Conservation (phyloP, 2,113 vertebrate species). For the Rhinoderma darwinii region DNA sequence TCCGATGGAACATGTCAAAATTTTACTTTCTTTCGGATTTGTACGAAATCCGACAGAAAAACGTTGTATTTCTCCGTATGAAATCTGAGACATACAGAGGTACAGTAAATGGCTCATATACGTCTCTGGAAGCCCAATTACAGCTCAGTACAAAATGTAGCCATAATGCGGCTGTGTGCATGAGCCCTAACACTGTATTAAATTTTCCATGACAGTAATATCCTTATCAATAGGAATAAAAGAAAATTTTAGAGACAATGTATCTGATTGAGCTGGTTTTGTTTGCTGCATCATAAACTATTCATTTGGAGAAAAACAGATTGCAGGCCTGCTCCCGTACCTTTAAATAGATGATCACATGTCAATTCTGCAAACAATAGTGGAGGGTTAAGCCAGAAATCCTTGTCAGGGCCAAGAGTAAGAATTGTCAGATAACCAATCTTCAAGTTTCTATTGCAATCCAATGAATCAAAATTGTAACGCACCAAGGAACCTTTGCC, state of each 20-base stretch:
- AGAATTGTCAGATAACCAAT: not conserved
- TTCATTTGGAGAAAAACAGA: constrained; percentile 35
- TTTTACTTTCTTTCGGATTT: too few species aligned
- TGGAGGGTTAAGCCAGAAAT: constrained; percentile 3
- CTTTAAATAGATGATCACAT: constrained; percentile 19
- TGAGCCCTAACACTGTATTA: not conserved
- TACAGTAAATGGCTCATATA: too few species aligned
- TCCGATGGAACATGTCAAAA: too few species aligned
- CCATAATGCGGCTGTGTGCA: too few species aligned
- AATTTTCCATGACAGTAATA: not conserved
- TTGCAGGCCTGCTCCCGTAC: constrained; percentile 39
- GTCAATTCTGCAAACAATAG: constrained; percentile 20
- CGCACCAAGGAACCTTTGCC: constrained; percentile 33
- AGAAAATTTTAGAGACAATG: not conserved
- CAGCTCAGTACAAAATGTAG: too few species aligned
- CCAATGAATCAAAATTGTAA: not conserved
- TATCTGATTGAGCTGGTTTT: constrained; percentile 13
- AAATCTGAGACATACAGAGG: too few species aligned
- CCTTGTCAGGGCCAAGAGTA: not conserved
- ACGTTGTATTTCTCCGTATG: too few species aligned
- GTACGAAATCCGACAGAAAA: too few species aligned
- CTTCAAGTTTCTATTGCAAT: not conserved
- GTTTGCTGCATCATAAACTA: constrained; percentile 43
- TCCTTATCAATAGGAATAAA: constrained; percentile 8
- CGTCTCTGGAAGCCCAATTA: too few species aligned